Evolutionary conservation across 2,113 vertebrate species (phyloP).

Genomic region (Columba janthina): DNA sequence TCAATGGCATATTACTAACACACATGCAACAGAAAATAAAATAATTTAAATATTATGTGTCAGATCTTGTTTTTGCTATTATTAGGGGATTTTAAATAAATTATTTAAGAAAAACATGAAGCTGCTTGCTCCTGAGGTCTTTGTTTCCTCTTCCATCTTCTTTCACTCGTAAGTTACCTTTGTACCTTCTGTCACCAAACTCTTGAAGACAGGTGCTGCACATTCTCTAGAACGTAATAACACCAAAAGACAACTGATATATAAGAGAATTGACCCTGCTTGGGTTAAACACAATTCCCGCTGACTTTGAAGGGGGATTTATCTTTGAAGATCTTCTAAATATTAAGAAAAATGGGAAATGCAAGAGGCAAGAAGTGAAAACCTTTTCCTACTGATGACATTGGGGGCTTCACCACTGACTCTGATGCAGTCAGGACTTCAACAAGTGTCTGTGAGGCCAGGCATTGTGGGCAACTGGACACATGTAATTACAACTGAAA

Average conservation of each 20-base stretch:
- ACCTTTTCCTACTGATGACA: neutral
- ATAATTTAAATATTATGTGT: neutral
- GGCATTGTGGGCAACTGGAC: neutral
- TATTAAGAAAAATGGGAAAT: neutral
- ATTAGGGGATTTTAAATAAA: neutral
- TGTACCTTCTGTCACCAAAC: neutral
- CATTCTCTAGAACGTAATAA: neutral
- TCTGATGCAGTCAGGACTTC: neutral
- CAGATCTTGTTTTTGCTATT: neutral
- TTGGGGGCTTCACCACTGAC: neutral
- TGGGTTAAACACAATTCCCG: neutral
- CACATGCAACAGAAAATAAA: neutral
- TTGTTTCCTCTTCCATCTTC: neutral
- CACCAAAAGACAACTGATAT: neutral
- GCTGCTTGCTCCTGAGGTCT: neutral
- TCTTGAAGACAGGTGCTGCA: neutral
- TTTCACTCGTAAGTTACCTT: neutral
- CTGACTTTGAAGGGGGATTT: neutral
- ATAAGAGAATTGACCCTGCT: neutral
- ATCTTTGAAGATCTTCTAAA: neutral
- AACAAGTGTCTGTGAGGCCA: neutral
- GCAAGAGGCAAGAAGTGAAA: neutral
- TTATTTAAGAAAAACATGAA: neutral
- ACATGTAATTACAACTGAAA: neutral
- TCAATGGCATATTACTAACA: neutral